Evolutionary conservation across 1,140 invertebrate genomes (phyloP), one percentile per base, ranked within the genome.

Genomic region (Aplysia californica): DNA sequence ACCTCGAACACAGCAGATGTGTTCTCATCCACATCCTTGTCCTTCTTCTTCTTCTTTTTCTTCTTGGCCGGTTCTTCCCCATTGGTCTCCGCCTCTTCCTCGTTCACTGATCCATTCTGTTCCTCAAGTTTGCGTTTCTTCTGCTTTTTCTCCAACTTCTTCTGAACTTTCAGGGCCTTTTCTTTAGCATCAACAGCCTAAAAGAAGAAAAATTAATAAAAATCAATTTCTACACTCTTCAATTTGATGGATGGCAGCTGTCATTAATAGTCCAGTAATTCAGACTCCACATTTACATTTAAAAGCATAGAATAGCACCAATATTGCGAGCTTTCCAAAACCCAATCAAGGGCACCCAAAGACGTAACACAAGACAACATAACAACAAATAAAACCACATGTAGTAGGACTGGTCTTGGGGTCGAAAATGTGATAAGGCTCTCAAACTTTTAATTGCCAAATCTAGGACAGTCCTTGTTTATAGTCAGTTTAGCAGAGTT

Each of bases 131-230:
- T 87, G 79, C 68, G 85, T 75, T 87, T 84, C 72, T 82, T 84
- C 59, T 83, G 86, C 75, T 83, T 90, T 84, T 87, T 88, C 21
- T 80, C 70, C 2, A 82, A 33, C 72, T 89, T 85, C n/a, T 76
- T 80, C 44, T 87, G 81, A 23, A 83, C 80, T 33, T 65, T 75
- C 4, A 66, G n/a, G 20, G 35, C 59, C 26, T 75, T 66, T 2
- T 10, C 5, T 38, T 33, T 75, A 2, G 72, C 72, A 23, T 80
- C 82, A 26, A 70, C 38, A 67, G 87, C 87, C 88, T 89, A 75
- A 4, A 80, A 81, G 67, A 73, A 73, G 66, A 76, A 76, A 61
- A 73, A 33, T 36, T 18, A 29, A 31, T 58, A 18, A 39, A 59
- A 64, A 15, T 21, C 1, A 44, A 5, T 29, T 20, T 65, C n/a